These are phyloP conservation scores for Sebastiscus tertius DNA, from an alignment of 2,797 vertebrate genomes.

Conservation along the genomic window DNA sequence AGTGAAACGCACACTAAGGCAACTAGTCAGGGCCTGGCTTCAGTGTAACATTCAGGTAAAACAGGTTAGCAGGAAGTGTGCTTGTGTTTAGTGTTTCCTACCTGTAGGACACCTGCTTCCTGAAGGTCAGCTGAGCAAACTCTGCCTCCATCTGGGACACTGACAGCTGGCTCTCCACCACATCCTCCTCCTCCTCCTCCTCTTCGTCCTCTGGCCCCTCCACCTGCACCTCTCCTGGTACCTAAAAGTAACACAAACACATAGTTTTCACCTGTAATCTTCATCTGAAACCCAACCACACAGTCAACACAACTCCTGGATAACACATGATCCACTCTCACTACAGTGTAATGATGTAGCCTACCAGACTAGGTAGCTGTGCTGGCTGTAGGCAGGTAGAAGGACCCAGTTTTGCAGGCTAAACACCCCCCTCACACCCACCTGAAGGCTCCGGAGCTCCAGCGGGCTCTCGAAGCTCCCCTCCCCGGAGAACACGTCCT, in stretches of 20 bases:
- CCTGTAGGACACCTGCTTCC: constrained; percentile 77
- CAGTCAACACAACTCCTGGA: too few relatives aligned
- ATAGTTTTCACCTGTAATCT: not conserved
- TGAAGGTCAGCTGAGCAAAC: constrained; percentile 60
- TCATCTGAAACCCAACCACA: too few relatives aligned
- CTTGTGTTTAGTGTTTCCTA: constrained; percentile 16
- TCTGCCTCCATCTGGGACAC: constrained; percentile 58
- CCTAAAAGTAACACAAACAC: not conserved
- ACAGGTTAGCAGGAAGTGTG: constrained; percentile 34
- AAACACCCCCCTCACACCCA: not conserved
- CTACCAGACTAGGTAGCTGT: too few relatives aligned
- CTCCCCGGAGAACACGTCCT: constrained; percentile 55
- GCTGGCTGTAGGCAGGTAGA: not conserved
- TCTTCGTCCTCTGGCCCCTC: not conserved
- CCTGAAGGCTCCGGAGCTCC: not conserved
- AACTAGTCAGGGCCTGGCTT: too few relatives aligned
- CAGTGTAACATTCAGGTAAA: constrained; percentile 21
- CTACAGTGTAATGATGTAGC: too few relatives aligned
- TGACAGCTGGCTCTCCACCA: not conserved
- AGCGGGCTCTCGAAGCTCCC: not conserved
- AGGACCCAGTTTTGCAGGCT: not conserved
- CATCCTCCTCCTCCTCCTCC: not conserved
- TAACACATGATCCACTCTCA: too few relatives aligned
- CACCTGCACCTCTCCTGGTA: too few relatives aligned
- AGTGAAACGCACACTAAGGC: not conserved